A percentile compares a stretch with the other conserved stretches of the same genome.
Evolutionary conservation across 2,888 invertebrate species (phyloP).

Genomic region (Orchesellides sinensis): DNA sequence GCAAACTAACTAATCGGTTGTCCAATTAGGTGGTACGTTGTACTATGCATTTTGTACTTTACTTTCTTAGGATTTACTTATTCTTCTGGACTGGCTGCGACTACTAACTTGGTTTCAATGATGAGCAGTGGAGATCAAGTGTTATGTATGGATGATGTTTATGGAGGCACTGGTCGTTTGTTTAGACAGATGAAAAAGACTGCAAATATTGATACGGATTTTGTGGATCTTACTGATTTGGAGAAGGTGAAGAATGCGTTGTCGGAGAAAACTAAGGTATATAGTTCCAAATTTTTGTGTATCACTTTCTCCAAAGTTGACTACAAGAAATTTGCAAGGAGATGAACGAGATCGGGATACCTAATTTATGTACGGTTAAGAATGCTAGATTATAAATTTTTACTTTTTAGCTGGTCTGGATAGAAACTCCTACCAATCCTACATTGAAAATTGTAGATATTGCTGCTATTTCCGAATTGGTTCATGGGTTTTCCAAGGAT

Average conservation of each 20-base stretch:
- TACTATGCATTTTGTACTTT: background rate
- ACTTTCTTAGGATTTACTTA: conserved; percentile 78
- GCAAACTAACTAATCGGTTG: background rate
- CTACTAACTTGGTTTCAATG: conserved; percentile 85
- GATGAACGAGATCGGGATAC: too few relatives aligned
- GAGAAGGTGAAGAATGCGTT: conserved; percentile 78
- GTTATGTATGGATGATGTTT: conserved; percentile 78
- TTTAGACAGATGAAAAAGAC: conserved; percentile 70
- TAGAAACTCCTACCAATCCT: conserved; percentile 82
- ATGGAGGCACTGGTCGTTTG: conserved; percentile 79
- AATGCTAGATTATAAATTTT: background rate
- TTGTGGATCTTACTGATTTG: conserved; percentile 79
- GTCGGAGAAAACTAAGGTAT: conserved; percentile 79
- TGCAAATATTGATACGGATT: conserved; percentile 77
- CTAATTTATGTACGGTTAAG: too few relatives aligned
- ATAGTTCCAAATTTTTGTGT: background rate
- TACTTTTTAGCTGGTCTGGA: conserved; percentile 79
- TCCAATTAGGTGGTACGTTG: background rate
- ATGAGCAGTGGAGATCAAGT: conserved; percentile 86
- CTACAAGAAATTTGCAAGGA: too few relatives aligned
- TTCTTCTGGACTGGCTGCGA: conserved; percentile 94
- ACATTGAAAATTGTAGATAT: conserved; percentile 81
- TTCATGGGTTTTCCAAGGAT: conserved; percentile 75
- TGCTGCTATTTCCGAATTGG: conserved; percentile 77
- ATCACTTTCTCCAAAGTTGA: too few relatives aligned